Conservation (phyloP, 2,888 invertebrate species). For the Malacosoma neustria region DNA sequence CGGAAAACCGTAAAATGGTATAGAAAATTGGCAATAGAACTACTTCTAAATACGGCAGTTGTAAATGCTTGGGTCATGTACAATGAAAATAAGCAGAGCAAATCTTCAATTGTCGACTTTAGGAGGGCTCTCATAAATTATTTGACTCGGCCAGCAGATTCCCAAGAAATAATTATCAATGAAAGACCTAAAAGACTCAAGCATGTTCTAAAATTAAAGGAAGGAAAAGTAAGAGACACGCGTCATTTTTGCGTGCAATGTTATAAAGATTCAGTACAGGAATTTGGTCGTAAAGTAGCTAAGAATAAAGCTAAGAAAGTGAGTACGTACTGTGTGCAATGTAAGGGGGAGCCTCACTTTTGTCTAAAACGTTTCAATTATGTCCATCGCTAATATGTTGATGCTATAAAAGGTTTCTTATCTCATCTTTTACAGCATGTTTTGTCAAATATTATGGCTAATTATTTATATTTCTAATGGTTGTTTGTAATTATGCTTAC, state of each 20-base stretch:
- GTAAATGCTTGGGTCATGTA: constrained; percentile 20
- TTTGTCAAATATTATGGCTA: constrained; percentile 19
- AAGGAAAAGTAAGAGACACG: constrained; percentile 21
- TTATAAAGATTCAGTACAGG: constrained; percentile 19
- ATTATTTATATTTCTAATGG: constrained; percentile 19
- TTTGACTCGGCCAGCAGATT: constrained; percentile 9
- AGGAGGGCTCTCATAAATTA: constrained; percentile 9
- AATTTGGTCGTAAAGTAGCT: constrained; percentile 20
- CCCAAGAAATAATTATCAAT: constrained; percentile 18
- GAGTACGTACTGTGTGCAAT: constrained; percentile 18
- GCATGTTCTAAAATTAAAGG: constrained; percentile 19
- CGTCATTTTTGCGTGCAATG: constrained; percentile 21
- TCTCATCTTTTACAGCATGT: constrained; percentile 16
- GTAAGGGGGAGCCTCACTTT: constrained; percentile 18
- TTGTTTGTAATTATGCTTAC: constrained; percentile 18
- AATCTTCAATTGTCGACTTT: constrained; percentile 10
- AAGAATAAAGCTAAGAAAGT: constrained; percentile 24
- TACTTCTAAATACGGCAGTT: too few relatives aligned
- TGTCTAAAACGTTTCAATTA: constrained; percentile 20
- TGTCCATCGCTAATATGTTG: constrained; percentile 17
- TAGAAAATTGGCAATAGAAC: too few relatives aligned
- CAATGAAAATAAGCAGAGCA: constrained; percentile 12
- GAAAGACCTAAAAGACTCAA: constrained; percentile 20
- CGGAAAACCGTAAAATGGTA: too few relatives aligned
- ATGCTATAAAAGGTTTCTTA: constrained; percentile 17